Evolutionary conservation across 2,797 vertebrate genomes (phyloP).

Genomic region (Hephaestus fuliginosus): DNA sequence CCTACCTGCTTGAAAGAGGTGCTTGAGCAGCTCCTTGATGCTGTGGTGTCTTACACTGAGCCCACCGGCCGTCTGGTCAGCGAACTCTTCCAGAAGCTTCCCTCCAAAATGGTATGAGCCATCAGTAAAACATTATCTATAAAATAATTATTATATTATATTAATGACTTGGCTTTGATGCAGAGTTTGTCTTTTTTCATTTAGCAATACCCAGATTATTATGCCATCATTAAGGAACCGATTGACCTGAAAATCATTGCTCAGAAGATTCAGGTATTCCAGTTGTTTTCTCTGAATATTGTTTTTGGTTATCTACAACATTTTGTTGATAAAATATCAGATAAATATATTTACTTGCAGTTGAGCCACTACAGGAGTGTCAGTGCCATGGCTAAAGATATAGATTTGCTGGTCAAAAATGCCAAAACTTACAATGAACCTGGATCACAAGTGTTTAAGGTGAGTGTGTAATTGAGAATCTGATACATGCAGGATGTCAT

Average conservation of each 20-base stretch:
- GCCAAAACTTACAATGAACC: conserved; percentile 99
- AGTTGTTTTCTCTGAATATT: too few species aligned
- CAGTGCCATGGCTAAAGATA: conserved; percentile 95
- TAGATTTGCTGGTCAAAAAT: conserved; percentile 97
- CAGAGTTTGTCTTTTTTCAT: conserved; percentile 28
- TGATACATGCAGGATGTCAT: background rate
- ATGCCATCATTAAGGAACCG: conserved; percentile 98
- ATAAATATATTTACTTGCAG: conserved; percentile 76
- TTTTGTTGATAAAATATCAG: background rate
- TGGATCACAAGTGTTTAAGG: conserved; percentile 99
- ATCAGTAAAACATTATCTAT: background rate
- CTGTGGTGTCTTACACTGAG: conserved; percentile 92
- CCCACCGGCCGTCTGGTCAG: conserved; percentile 94
- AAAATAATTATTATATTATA: background rate
- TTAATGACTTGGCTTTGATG: conserved; percentile 31
- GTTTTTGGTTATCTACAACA: too few species aligned
- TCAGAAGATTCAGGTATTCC: conserved; percentile 95
- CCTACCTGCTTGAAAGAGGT: conserved; percentile 93
- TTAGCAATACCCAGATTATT: conserved; percentile 99
- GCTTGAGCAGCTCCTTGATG: conserved; percentile 95
- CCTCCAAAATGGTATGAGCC: conserved; percentile 94
- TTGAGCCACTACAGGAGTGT: conserved; percentile 93
- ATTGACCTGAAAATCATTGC: conserved; percentile 97
- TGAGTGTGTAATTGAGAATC: conserved; percentile 69
- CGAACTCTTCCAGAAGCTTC: conserved; percentile 98